These are phyloP conservation scores for Pristionchus fissidentatus DNA, from an alignment of 2,888 invertebrate species.

Conservation along the genomic window DNA sequence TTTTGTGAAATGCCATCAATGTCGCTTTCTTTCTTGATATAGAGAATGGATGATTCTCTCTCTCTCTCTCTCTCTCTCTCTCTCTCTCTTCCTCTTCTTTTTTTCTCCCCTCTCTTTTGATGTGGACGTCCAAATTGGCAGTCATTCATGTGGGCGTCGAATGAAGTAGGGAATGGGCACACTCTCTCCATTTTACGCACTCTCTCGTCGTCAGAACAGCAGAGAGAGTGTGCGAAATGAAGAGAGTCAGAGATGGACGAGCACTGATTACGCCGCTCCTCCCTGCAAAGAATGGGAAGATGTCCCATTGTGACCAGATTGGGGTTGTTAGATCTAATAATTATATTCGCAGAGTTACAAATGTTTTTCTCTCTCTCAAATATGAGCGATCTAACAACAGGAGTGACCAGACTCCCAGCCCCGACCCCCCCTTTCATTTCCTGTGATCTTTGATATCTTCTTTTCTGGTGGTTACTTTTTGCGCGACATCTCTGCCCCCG, in stretches of 20 bases:
- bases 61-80: background rate
- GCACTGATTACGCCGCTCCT: conserved; percentile 4
- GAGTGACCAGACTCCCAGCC: too few relatives aligned
- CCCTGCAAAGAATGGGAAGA: too few relatives aligned
- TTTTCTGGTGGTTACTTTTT: too few relatives aligned
- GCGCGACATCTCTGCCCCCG: too few relatives aligned
- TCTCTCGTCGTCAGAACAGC: background rate
- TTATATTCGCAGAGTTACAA: too few relatives aligned
- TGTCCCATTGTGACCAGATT: too few relatives aligned
- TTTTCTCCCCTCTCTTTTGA: conserved; percentile 39
- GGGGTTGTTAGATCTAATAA: too few relatives aligned
- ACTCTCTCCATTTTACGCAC: background rate
- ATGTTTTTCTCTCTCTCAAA: too few relatives aligned
- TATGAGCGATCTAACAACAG: too few relatives aligned
- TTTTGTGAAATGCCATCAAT: background rate
- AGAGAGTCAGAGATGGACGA: background rate
- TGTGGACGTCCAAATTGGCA: background rate
- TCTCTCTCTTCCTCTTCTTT: background rate
- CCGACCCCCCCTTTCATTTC: too few relatives aligned
- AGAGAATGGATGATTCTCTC: conserved; percentile 2
- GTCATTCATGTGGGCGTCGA: background rate
- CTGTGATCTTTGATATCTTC: too few relatives aligned
- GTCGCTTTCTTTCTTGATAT: background rate
- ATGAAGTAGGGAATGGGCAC: too few relatives aligned
- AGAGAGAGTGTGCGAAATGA: conserved; percentile 1